These are phyloP conservation scores for Drosophila melanica DNA, from an alignment of 1,140 invertebrate species.

Conservation along the genomic window DNA sequence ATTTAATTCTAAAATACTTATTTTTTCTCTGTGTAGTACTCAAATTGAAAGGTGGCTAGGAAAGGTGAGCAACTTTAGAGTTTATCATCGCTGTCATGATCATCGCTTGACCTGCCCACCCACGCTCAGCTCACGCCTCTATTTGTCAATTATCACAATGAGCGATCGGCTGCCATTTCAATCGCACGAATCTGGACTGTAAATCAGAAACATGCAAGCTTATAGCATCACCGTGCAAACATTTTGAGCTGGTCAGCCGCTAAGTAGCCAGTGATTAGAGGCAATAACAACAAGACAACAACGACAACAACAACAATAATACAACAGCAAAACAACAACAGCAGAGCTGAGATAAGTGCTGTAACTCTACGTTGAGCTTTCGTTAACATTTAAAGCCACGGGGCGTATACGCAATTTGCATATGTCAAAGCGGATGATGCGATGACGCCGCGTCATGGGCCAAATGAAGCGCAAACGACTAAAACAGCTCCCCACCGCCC, in stretches of 20 bases:
- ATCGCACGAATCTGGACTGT: slow-evolving; percentile 66
- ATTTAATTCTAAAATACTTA: no score
- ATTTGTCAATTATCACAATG: slow-evolving; percentile 67
- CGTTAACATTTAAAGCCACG: slow-evolving; percentile 32
- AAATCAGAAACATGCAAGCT: slow-evolving; percentile 52
- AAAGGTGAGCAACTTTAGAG: slow-evolving; percentile 34
- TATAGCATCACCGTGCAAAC: slow-evolving; percentile 67
- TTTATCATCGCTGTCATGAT: slow-evolving; percentile 48
- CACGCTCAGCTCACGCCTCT: slow-evolving; percentile 31
- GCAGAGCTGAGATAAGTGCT: slow-evolving; percentile 33
- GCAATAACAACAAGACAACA: slow-evolving; percentile 19
- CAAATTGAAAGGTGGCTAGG: slow-evolving; percentile 43
- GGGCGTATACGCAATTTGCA: slow-evolving; percentile 73
- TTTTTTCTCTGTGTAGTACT: slow-evolving; percentile 36
- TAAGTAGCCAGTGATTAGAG: slow-evolving; percentile 35
- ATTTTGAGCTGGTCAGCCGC: slow-evolving; percentile 48
- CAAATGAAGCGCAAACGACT: slow-evolving; percentile 2
- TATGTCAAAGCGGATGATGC: slow-evolving; percentile 40
- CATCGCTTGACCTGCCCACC: slow-evolving; percentile 52
- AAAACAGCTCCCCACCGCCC: not conserved
- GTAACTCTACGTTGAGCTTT: slow-evolving; percentile 55
- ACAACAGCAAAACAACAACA: slow-evolving; percentile 4
- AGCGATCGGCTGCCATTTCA: slow-evolving; percentile 49
- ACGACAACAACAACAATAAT: slow-evolving; percentile 6
- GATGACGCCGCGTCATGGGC: slow-evolving; percentile 26